A percentile compares a stretch with the other conserved stretches of the same genome.
These are phyloP conservation scores for Daktulosphaira vitifoliae DNA, from an alignment of 1,140 invertebrate species.

Conservation along the genomic window DNA sequence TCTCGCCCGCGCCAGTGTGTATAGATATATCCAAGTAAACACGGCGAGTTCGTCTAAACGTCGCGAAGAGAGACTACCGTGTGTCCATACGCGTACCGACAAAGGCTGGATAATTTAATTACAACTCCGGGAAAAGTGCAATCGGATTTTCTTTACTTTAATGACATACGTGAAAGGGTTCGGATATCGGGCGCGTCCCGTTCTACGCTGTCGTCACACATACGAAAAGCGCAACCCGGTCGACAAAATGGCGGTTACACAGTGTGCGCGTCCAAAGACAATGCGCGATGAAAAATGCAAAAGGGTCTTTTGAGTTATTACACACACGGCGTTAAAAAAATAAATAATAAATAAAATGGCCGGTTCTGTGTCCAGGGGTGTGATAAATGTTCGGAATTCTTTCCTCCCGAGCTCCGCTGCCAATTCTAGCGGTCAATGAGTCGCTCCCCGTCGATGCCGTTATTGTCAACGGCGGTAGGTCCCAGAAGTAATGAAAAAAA, in stretches of 20 bases:
- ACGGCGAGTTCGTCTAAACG: neutral
- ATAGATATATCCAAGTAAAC: slow-evolving; percentile 8
- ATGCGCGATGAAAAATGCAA: neutral
- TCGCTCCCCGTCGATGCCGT: neutral
- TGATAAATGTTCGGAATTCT: neutral
- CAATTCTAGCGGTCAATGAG: slow-evolving; percentile 3
- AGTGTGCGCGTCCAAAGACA: no score
- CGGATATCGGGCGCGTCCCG: neutral
- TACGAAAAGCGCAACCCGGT: neutral
- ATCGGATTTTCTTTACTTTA: neutral
- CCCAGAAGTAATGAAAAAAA: neutral
- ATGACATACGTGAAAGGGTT: neutral
- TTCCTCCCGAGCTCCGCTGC: neutral
- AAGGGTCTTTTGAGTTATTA: slow-evolving; percentile 28
- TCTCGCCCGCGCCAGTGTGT: neutral
- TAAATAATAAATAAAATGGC: slow-evolving; percentile 20
- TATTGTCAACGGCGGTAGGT: neutral
- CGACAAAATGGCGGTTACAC: slow-evolving; percentile 12
- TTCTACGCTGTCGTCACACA: no score
- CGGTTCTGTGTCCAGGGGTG: slow-evolving; percentile 7
- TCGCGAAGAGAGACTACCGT: no score
- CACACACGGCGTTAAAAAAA: neutral
- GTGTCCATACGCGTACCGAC: no score
- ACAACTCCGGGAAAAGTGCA: neutral
- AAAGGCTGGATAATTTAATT: slow-evolving; percentile 19